A percentile compares a stretch with the other conserved stretches of the same genome.
Conservation (phyloP, 1,140 invertebrate genomes). For the Gryon sp. region DNA sequence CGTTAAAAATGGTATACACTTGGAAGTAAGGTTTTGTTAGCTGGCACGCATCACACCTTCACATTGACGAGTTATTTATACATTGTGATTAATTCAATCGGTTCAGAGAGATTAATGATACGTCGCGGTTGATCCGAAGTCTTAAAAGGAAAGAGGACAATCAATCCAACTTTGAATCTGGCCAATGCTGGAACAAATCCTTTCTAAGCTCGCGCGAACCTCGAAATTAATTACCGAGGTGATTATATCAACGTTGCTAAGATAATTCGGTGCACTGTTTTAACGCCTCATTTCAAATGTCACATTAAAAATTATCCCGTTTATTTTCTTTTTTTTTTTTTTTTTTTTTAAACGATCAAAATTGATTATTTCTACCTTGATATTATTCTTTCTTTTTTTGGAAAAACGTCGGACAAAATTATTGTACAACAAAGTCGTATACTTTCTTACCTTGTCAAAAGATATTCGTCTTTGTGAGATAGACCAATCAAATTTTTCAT, state of each 20-base stretch:
- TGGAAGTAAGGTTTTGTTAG: constrained; percentile 47
- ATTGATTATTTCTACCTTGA: no score
- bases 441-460: constrained; percentile 16
- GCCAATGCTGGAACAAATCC: constrained; percentile 68
- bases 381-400: no score
- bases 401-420: no score
- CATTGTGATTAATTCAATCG: constrained; percentile 50
- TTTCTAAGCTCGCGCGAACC: constrained; percentile 57
- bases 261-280: constrained; percentile 3
- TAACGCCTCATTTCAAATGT: constrained; percentile 20
- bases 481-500: constrained; percentile 10
- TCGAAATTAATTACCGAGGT: constrained; percentile 52
- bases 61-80: constrained; percentile 48
- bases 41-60: constrained; percentile 53
- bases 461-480: constrained; percentile 11
- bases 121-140: constrained; percentile 45
- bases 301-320: no score
- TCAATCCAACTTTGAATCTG: constrained; percentile 65
- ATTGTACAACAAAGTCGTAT: constrained; percentile 2
- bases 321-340: constrained; percentile 1
- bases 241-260: constrained; percentile 23
- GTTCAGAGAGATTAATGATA: constrained; percentile 53
- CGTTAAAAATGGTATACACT: constrained; percentile 22
- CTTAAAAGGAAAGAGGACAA: constrained; percentile 64
- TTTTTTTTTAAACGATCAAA: neutral